Conservation (phyloP, 92 coral and sea anemone genomes). For the Nematostella vectensis region DNA sequence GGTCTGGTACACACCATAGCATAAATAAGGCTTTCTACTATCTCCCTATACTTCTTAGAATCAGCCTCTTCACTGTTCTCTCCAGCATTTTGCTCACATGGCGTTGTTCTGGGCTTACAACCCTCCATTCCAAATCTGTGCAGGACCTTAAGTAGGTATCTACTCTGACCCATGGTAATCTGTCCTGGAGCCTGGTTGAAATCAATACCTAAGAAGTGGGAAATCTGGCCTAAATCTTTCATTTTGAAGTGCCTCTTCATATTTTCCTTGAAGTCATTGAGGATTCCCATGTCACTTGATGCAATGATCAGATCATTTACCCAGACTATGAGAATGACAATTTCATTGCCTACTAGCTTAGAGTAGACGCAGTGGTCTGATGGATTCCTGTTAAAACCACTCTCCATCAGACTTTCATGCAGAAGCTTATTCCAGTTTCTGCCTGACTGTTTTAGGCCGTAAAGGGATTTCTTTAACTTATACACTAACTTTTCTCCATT, state of each 20-base stretch:
- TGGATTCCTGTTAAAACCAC: no score
- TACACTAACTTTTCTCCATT: no score
- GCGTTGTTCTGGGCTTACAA: slow-evolving; percentile 54
- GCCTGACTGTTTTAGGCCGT: no score
- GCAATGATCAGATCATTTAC: no score
- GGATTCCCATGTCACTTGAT: no score
- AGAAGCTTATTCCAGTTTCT: no score
- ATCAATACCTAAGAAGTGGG: neutral
- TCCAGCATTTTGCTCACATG: slow-evolving; percentile 27
- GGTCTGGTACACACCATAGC: slow-evolving; percentile 50
- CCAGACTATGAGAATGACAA: no score
- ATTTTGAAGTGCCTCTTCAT: neutral
- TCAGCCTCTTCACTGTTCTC: slow-evolving; percentile 26
- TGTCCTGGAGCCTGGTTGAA: neutral
- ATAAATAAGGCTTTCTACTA: slow-evolving; percentile 42
- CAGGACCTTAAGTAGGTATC: slow-evolving; percentile 33
- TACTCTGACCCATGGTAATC: slow-evolving; percentile 40
- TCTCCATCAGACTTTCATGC: no score
- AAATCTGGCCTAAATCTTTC: neutral
- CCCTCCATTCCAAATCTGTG: slow-evolving; percentile 52
- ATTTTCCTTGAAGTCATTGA: neutral
- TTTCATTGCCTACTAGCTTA: no score
- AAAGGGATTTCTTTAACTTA: no score
- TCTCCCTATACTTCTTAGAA: slow-evolving; percentile 29
- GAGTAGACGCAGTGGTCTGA: no score